phyloP scores from a whole-genome alignment of 2,797 vertebrate species.

The Lates japonicus region DNA sequence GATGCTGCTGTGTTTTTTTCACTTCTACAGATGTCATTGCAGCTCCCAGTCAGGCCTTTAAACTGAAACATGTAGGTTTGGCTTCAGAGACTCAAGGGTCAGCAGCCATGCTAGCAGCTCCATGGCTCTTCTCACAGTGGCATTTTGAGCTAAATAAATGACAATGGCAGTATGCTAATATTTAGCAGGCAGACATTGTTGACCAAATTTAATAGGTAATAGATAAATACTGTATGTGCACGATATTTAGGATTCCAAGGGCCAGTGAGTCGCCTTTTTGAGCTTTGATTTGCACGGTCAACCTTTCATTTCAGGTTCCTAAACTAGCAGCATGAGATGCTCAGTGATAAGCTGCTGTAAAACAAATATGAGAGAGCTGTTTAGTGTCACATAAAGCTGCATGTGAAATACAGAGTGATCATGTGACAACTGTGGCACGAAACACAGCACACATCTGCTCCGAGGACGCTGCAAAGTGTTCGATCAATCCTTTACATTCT shows the following conservation, averaged over 20 bases:
- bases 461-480: slow-evolving; percentile 9
- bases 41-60: background rate
- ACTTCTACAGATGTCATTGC: slow-evolving; percentile 20
- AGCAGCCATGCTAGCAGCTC: background rate
- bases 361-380: background rate
- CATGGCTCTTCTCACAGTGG: background rate
- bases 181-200: no score
- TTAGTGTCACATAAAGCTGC: slow-evolving; percentile 7
- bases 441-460: slow-evolving; percentile 37
- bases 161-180: background rate
- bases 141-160: background rate
- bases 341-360: slow-evolving; percentile 1
- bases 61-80: slow-evolving; percentile 1
- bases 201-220: no score
- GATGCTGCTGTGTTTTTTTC: slow-evolving; percentile 13
- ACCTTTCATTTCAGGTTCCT: background rate
- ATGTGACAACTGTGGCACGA: slow-evolving; percentile 24
- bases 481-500: slow-evolving; percentile 22
- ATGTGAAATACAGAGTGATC: slow-evolving; percentile 27
- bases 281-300: background rate
- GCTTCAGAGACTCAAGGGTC: no score
- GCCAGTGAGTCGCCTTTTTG: background rate
- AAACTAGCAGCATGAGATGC: background rate
- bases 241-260: background rate
- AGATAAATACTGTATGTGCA: no score